phyloP scores from a whole-genome alignment of 2,888 invertebrate genomes.

The Melieria crassipennis region DNA sequence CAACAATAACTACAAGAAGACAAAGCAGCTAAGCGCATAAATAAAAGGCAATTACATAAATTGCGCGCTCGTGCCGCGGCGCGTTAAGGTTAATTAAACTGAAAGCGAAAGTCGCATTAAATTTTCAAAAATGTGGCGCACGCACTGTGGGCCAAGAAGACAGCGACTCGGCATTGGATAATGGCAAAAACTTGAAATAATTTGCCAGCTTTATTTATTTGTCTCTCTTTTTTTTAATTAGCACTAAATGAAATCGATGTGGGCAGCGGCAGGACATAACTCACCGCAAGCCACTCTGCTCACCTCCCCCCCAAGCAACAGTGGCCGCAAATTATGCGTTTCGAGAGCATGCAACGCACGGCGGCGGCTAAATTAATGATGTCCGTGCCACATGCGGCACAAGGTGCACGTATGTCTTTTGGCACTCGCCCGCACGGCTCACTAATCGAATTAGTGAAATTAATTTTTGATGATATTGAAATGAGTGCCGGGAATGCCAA shows the following conservation, averaged over 20 bases:
- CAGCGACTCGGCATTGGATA: too few relatives aligned
- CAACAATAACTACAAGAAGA: too few relatives aligned
- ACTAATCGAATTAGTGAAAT: constrained; percentile 64
- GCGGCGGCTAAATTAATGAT: constrained; percentile 27
- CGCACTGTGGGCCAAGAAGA: too few relatives aligned
- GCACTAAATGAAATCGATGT: neutral
- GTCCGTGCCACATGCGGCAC: constrained; percentile 24
- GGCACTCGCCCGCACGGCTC: neutral
- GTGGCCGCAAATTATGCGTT: constrained; percentile 14
- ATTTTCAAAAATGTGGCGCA: constrained; percentile 14
- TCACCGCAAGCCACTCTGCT: neutral
- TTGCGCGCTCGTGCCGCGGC: constrained; percentile 18
- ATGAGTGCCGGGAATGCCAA: constrained; percentile 49
- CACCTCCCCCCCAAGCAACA: neutral
- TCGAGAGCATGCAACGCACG: too few relatives aligned
- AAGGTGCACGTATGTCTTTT: constrained; percentile 12
- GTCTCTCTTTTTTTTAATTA: neutral
- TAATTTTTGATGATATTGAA: constrained; percentile 65
- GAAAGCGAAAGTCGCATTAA: constrained; percentile 28
- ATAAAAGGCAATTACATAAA: constrained; percentile 21
- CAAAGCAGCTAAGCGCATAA: too few relatives aligned
- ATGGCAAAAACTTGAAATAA: neutral
- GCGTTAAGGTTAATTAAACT: constrained; percentile 30
- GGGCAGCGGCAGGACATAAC: neutral
- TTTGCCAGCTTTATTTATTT: neutral